Conservation (phyloP, 2,113 vertebrate genomes). For the Brienomyrus brachyistius region DNA sequence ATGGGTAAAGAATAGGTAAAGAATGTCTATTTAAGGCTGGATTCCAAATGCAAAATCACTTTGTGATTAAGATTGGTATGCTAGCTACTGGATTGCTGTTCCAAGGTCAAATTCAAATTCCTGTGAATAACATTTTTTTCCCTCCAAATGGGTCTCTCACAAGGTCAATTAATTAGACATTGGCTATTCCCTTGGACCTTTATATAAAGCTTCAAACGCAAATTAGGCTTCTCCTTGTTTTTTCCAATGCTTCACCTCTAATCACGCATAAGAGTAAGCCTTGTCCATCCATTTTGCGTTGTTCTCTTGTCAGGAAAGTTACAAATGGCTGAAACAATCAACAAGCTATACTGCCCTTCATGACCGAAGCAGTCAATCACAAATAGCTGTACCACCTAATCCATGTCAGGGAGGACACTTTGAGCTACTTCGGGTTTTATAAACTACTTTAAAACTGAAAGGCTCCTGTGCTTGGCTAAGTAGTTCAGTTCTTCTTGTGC, state of each 20-base stretch:
- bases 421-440: neutral
- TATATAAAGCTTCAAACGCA: neutral
- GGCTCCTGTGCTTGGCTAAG: neutral
- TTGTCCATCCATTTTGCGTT: neutral
- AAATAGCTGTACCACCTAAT: neutral
- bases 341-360: neutral
- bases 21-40: neutral
- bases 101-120: neutral
- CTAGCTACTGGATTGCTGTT: neutral
- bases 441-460: neutral
- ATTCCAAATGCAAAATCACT: neutral
- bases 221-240: neutral
- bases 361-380: neutral
- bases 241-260: neutral
- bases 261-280: neutral
- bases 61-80: neutral
- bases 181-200: neutral
- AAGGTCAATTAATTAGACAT: neutral
- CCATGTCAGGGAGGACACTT: neutral
- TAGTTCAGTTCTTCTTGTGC: neutral
- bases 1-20: neutral
- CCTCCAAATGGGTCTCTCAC: neutral
- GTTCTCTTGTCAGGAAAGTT: neutral
- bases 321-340: neutral
- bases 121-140: neutral